Percentiles rank a stretch among this genome's conserved stretches.
Evolutionary conservation across 2,797 vertebrate species (phyloP).

Genomic region (Acanthis flammea): DNA sequence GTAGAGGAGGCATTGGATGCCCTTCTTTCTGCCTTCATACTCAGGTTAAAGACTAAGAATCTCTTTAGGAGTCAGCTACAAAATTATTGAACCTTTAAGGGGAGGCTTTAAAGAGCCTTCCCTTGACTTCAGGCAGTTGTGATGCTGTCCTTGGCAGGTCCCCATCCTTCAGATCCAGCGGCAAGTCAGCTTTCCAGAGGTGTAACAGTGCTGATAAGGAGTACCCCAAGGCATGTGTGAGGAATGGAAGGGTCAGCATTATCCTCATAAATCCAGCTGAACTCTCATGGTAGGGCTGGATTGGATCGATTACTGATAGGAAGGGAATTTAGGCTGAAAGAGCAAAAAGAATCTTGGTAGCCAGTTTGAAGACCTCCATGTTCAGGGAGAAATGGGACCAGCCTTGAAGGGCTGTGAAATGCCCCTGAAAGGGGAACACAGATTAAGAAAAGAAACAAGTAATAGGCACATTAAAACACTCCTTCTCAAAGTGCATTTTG

Average conservation of each 20-base stretch:
- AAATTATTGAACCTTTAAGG: background rate
- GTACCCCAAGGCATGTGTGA: background rate
- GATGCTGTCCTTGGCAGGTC: background rate
- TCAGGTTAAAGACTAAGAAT: background rate
- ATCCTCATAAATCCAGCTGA: background rate
- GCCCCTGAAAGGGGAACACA: background rate
- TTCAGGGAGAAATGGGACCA: background rate
- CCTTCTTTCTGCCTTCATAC: background rate
- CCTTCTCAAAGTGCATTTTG: background rate
- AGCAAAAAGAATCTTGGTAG: background rate
- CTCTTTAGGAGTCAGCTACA: background rate
- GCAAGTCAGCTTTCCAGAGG: background rate
- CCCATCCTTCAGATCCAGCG: background rate
- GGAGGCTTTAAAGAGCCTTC: background rate
- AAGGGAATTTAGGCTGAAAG: background rate
- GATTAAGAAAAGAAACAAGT: background rate
- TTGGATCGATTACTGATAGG: background rate
- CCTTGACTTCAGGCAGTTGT: background rate
- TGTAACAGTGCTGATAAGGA: background rate
- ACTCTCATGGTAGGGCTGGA: background rate
- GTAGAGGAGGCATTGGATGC: background rate
- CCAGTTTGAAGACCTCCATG: accelerated
- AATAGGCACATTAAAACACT: background rate
- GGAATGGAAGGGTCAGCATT: background rate
- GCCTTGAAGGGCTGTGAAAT: background rate